A percentile compares a stretch with the other conserved stretches of the same genome.
phyloP scores from a whole-genome alignment of 1,140 invertebrate genomes.

The Achatina immaculata region DNA sequence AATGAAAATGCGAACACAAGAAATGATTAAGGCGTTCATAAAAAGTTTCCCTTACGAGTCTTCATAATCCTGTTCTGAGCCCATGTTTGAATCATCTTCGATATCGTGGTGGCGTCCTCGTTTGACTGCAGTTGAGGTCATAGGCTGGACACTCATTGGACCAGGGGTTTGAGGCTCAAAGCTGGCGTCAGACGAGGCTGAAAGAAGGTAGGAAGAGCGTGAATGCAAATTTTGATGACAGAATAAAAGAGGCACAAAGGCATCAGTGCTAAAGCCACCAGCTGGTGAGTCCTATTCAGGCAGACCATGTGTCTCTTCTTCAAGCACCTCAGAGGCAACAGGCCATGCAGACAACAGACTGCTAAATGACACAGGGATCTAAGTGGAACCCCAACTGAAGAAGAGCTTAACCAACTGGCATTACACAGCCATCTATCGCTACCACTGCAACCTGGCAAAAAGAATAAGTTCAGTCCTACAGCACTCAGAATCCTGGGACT shows the following conservation, averaged over 20 bases:
- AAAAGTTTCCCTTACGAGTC: constrained; percentile 58
- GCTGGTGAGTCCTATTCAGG: too few relatives aligned
- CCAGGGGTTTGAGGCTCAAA: constrained; percentile 70
- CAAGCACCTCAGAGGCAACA: too few relatives aligned
- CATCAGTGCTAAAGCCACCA: too few relatives aligned
- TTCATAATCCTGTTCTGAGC: constrained; percentile 65
- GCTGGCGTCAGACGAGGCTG: constrained; percentile 41
- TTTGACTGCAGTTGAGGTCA: constrained; percentile 59
- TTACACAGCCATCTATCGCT: too few relatives aligned
- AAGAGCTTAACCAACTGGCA: too few relatives aligned
- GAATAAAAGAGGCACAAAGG: not conserved
- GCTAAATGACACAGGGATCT: too few relatives aligned
- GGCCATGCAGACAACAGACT: too few relatives aligned
- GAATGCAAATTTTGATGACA: not conserved
- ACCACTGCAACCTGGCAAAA: too few relatives aligned
- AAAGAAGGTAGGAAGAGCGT: not conserved
- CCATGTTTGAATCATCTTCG: constrained; percentile 43
- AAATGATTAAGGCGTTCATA: constrained; percentile 9
- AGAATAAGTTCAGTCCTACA: too few relatives aligned
- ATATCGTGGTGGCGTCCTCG: constrained; percentile 54
- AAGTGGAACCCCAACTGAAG: too few relatives aligned
- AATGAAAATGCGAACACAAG: constrained; percentile 20
- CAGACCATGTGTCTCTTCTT: too few relatives aligned
- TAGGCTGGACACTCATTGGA: constrained; percentile 49
- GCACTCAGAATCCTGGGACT: too few relatives aligned